A percentile compares a stretch with the other conserved stretches of the same genome.
These are phyloP conservation scores for Arenaria interpres DNA, from an alignment of 2,113 vertebrate genomes.

Conservation along the genomic window DNA sequence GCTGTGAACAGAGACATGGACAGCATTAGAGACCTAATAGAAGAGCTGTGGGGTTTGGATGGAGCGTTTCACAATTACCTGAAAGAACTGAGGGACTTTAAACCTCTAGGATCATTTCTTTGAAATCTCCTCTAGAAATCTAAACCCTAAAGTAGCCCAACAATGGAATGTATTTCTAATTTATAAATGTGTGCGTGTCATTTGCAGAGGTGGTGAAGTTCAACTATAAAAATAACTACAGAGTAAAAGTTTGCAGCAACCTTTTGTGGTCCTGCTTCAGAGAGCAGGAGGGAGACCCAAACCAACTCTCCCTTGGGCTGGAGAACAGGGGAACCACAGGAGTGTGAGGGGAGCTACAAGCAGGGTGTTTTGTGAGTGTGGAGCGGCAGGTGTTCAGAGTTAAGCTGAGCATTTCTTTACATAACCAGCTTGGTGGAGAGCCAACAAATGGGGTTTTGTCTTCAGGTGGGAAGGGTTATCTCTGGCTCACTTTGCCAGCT, in stretches of 20 bases:
- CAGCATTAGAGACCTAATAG: no score
- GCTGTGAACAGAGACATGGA: background rate
- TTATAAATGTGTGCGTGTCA: background rate
- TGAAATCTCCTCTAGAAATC: background rate
- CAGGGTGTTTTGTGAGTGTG: background rate
- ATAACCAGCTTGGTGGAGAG: background rate
- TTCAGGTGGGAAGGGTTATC: no score
- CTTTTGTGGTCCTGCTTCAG: background rate
- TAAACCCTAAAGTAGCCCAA: background rate
- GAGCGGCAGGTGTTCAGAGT: background rate
- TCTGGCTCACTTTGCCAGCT: rapidly evolving
- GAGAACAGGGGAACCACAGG: background rate
- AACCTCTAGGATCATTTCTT: background rate
- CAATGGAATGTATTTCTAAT: background rate
- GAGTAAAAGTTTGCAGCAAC: background rate
- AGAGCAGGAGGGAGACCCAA: background rate
- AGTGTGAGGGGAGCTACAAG: background rate
- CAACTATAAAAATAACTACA: background rate
- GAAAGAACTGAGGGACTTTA: background rate
- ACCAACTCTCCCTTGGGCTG: background rate
- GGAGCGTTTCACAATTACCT: background rate
- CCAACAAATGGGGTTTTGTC: rapidly evolving
- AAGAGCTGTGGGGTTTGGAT: background rate
- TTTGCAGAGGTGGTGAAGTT: background rate
- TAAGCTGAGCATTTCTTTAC: background rate